Evolutionary conservation across 2,113 vertebrate genomes (phyloP), one percentile per base, ranked within the genome.

Genomic region (Mastomys natalensis): DNA sequence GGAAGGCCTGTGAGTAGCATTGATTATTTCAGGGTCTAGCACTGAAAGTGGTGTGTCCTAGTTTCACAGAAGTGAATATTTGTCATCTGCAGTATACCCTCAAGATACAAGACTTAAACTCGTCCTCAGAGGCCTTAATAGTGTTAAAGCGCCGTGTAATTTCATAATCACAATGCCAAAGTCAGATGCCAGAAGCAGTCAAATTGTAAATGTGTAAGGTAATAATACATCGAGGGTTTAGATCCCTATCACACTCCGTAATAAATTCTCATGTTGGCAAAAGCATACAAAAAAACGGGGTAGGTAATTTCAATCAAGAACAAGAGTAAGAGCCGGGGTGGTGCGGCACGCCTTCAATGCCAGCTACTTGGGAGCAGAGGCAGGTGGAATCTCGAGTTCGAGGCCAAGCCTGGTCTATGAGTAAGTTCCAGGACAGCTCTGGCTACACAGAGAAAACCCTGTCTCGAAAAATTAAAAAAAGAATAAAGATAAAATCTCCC

Each of bases 191-290:
- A 80, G 62, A 15, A 37, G 85, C 74, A 96, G 43, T 89, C 19
- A 94, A 55, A 88, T 10, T 88, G 12, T 77, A 90, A 91, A 93
- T 80, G 26, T 81, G 12, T 76, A 91, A 81, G 24, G 37, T 90
- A 95, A 81, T 90, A 95, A 72, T 81, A 91, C 95, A 81, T 86
- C 29, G 85, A 92, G 37, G 12, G 43, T 76, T 90, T 87, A 64
- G 89, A 29, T 87, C 4, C 17, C 64, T 81, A 22, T 87, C 40
- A 93, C 2, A 81, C 0, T n/a, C 31, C 60, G 34, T 43, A 93
- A 93, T 64, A 93, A 95, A 81, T 87, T 45, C 64, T 84, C 88
- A n/a, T n/a, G n/a, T n/a, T n/a, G n/a, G n/a, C n/a, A n/a, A n/a
- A n/a, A n/a, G n/a, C n/a, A n/a, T n/a, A n/a, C n/a, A n/a, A n/a